Conservation (phyloP, 2,888 invertebrate species). For the Platycheirus rosarum region DNA sequence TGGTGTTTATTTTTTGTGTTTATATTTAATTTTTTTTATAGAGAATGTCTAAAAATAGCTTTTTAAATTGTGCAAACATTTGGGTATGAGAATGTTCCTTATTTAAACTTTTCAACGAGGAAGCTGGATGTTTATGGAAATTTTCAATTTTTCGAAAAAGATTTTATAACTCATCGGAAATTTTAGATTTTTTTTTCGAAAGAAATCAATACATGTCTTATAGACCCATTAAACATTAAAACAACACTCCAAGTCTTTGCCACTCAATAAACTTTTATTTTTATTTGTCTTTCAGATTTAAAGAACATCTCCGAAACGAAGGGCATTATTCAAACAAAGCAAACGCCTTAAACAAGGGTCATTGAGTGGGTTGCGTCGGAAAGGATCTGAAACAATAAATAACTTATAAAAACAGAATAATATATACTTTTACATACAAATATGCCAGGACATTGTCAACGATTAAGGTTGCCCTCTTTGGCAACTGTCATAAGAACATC, state of each 20-base stretch:
- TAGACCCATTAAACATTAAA: background rate
- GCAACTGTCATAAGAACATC: constrained; percentile 75
- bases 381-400: background rate
- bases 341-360: background rate
- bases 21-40: too few relatives aligned
- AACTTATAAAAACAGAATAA: background rate
- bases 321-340: constrained; percentile 13
- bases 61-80: too few relatives aligned
- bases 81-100: too few relatives aligned
- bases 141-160: too few relatives aligned
- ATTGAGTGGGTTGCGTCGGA: background rate
- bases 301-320: constrained; percentile 15
- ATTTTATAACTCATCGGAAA: too few relatives aligned
- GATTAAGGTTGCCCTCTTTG: constrained; percentile 78
- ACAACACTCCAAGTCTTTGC: constrained; percentile 34
- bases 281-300: constrained; percentile 40
- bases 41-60: too few relatives aligned
- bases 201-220: background rate
- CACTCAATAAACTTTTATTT: constrained; percentile 39
- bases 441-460: constrained; percentile 77
- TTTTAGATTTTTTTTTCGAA: too few relatives aligned
- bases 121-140: too few relatives aligned
- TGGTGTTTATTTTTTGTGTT: too few relatives aligned
- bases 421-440: background rate
- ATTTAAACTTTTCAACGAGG: too few relatives aligned